Conservation (phyloP, 2,888 invertebrate species). For the Ligdia adustata region DNA sequence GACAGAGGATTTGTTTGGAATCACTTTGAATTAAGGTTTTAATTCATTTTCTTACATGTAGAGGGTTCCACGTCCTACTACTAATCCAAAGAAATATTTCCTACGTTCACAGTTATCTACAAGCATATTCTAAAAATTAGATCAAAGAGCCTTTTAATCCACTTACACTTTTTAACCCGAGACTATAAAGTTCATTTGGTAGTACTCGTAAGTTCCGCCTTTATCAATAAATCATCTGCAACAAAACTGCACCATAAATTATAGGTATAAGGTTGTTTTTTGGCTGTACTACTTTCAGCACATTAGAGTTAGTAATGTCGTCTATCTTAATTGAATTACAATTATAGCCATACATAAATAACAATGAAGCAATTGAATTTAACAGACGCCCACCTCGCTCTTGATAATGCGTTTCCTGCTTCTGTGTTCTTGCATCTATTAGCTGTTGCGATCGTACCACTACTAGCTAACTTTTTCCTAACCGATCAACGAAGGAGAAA, state of each 20-base stretch:
- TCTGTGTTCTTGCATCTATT: conserved; percentile 22
- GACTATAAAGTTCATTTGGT: too few species aligned
- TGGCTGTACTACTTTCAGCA: conserved; percentile 3
- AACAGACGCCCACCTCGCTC: conserved; percentile 56
- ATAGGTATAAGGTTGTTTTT: conserved; percentile 8
- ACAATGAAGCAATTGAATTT: conserved; percentile 63
- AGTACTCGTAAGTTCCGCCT: not conserved
- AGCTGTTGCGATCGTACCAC: too few species aligned
- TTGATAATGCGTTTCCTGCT: conserved; percentile 35
- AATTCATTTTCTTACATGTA: too few species aligned
- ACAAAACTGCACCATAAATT: conserved; percentile 2
- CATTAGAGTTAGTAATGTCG: conserved; percentile 25
- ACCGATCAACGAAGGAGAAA: too few species aligned
- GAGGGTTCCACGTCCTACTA: too few species aligned
- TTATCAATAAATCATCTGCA: conserved; percentile 12
- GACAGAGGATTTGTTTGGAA: too few species aligned
- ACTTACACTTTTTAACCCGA: conserved; percentile 15
- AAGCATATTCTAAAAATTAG: conserved; percentile 17
- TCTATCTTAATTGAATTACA: conserved; percentile 62
- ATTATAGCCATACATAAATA: conserved; percentile 70
- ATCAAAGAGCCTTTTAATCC: conserved; percentile 28
- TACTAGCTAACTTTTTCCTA: too few species aligned
- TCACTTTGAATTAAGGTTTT: too few species aligned
- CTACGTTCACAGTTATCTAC: not conserved
- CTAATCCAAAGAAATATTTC: not conserved